Evolutionary conservation across 2,113 vertebrate genomes (phyloP), one percentile per base, ranked within the genome.

Genomic region (Pygoscelis antarcticus): DNA sequence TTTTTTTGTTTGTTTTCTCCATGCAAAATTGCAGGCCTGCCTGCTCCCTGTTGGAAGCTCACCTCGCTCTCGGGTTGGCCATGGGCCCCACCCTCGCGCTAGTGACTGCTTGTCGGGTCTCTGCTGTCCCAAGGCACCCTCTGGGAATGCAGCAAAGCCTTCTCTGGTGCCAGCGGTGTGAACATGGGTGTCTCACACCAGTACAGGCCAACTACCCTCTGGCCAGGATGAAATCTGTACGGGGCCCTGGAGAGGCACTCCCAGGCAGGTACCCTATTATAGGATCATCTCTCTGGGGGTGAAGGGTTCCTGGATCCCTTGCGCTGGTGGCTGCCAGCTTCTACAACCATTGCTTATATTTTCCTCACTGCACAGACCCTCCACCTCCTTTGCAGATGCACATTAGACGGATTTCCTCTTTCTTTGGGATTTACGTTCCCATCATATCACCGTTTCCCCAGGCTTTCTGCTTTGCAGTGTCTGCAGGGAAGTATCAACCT

Each of bases 351-450:
- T 92, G n/a, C 65, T 93, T 91, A 11, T 71, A 38, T 74, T 95
- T 90, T 77, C 71, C 89, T 88, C 79, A 6, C 52, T 75, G 54
- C 75, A 70, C 13, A 72, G 83, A 52, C 72, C 64, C 51, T 92
- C 78, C 51, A 79, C 25, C 65, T 89, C 91, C 89, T 91, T 76
- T 82, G 52, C 91, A 95, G 92, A 88, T 89, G 80, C 54, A 54
- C 65, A 87, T 52, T 68, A 49, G 60, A 76, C 3, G 3, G 76
- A 89, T 94, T 91, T 97, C 92, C 93, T 94, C 54, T 91, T 89
- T 91, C 83, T 96, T 75, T 84, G 77, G 65, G 83, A 93, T 96
- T 89, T 82, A 87, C 8, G 5, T 96, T 96, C 77, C 74, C 52
- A 76, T 82, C 57, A 11, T 36, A 75, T 69, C 74, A 42, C 44